phyloP scores from a whole-genome alignment of 64 coral and sea anemone species.

The Hydrozoanthus tunicans region DNA sequence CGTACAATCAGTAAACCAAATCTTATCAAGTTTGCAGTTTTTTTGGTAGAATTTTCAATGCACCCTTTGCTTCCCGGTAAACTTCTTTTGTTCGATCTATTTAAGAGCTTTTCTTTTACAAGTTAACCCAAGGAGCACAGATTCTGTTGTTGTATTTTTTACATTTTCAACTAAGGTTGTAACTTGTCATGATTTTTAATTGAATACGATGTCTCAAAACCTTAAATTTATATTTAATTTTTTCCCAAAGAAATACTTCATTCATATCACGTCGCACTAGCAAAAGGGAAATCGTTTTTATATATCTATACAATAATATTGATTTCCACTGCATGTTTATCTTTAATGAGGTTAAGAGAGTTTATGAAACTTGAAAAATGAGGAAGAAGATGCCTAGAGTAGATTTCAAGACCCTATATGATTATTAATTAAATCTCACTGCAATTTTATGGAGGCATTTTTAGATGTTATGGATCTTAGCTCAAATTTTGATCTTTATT shows the following conservation, averaged over 20 bases:
- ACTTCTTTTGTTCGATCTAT: conserved; percentile 1
- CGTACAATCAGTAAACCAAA: neutral
- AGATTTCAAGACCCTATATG: neutral
- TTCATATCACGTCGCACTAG: too few relatives aligned
- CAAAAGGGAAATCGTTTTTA: too few relatives aligned
- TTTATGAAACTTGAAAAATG: too few relatives aligned
- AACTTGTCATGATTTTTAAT: too few relatives aligned
- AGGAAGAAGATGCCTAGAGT: too few relatives aligned
- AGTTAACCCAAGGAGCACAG: neutral
- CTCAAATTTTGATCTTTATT: conserved; percentile 14
- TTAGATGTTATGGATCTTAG: neutral
- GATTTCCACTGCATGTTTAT: conserved; percentile 4
- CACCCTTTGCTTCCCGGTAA: neutral
- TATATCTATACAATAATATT: neutral
- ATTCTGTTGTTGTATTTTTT: neutral
- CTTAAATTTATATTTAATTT: too few relatives aligned
- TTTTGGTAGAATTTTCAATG: neutral
- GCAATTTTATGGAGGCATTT: neutral
- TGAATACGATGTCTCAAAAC: too few relatives aligned
- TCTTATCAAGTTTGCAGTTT: neutral
- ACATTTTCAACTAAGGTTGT: too few relatives aligned
- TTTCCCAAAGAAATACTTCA: too few relatives aligned
- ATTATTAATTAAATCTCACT: neutral
- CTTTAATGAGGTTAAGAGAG: neutral
- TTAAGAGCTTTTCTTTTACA: neutral